Evolutionary conservation across 2,888 invertebrate genomes (phyloP).

Genomic region (Globia sparganii): DNA sequence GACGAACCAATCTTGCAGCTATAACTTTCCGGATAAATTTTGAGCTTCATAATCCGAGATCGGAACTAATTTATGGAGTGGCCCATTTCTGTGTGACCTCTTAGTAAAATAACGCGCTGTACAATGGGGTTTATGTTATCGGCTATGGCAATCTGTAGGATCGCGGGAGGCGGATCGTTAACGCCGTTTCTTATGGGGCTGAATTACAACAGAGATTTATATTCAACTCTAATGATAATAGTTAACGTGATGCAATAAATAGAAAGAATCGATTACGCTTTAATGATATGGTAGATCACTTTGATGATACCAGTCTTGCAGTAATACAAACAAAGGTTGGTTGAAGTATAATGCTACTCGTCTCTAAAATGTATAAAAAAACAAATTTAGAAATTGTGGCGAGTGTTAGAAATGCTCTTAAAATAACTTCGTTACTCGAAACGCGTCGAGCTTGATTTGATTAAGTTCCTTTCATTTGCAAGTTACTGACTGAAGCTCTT

Average conservation of each 20-base stretch:
- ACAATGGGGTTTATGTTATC: conserved; percentile 72
- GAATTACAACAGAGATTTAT: conserved; percentile 67
- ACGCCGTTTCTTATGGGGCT: conserved; percentile 71
- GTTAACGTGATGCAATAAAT: conserved; percentile 48
- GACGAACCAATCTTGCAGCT: conserved; percentile 74
- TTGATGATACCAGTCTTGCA: conserved; percentile 11
- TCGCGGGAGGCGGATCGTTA: conserved; percentile 70
- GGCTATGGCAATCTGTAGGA: conserved; percentile 66
- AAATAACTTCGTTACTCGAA: conserved; percentile 8
- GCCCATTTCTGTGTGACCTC: conserved; percentile 74
- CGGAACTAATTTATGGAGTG: conserved; percentile 79
- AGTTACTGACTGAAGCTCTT: conserved; percentile 44
- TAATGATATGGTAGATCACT: conserved; percentile 31
- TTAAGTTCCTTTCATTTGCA: conserved; percentile 44
- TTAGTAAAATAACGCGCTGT: conserved; percentile 73
- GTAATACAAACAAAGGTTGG: conserved; percentile 20
- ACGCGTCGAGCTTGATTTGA: conserved; percentile 28
- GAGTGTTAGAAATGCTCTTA: background rate
- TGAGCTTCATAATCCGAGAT: conserved; percentile 80
- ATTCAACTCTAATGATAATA: conserved; percentile 65
- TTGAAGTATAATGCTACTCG: background rate
- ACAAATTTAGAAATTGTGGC: background rate
- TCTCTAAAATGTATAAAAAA: background rate
- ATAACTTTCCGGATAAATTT: conserved; percentile 78
- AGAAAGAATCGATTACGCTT: conserved; percentile 45